Percentiles rank a stretch among this genome's conserved stretches.
phyloP scores from a whole-genome alignment of 2,113 vertebrate genomes.

The Platysternon megacephalum region DNA sequence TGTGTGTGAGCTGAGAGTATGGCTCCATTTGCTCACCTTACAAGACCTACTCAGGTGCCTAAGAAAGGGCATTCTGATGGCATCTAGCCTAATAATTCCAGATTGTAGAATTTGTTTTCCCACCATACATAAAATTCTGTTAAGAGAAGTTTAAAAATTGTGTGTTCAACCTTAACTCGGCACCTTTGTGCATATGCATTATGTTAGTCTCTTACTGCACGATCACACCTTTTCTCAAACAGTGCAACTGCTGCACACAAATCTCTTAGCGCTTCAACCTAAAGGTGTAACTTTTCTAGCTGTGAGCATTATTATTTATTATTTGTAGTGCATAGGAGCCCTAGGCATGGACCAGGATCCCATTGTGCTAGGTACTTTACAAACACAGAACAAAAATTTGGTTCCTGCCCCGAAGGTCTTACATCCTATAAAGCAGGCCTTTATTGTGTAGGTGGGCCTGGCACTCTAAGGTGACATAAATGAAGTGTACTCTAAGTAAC shows the following conservation, averaged over 20 bases:
- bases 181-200: rapidly evolving
- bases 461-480: rapidly evolving
- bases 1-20: rapidly evolving
- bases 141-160: background rate
- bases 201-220: background rate
- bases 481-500: background rate
- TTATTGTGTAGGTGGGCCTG: background rate
- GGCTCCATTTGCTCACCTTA: background rate
- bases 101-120: background rate
- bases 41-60: rapidly evolving
- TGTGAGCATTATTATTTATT: background rate
- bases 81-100: background rate
- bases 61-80: background rate
- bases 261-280: background rate
- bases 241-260: background rate
- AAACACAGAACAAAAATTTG: background rate
- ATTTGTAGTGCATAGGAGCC: background rate
- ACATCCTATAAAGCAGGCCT: background rate
- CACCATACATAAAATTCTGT: background rate
- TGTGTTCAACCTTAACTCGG: background rate
- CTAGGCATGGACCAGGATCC: background rate
- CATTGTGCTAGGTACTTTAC: background rate
- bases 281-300: background rate
- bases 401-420: too few relatives aligned
- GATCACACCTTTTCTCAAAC: background rate